Conservation (phyloP, 1,140 invertebrate genomes). For the Pachypeltis micranthus region DNA sequence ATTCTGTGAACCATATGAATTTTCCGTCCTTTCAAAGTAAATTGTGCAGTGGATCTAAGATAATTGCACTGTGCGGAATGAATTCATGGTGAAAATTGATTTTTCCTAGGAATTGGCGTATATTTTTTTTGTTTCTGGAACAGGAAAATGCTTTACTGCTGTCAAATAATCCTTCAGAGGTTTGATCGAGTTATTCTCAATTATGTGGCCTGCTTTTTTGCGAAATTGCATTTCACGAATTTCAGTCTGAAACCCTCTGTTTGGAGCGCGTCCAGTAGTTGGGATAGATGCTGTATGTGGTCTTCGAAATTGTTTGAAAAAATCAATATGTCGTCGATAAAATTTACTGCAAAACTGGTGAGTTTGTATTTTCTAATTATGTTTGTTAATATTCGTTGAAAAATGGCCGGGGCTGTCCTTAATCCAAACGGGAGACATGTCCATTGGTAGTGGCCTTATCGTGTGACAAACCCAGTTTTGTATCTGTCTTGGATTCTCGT, state of each 20-base stretch:
- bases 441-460: constrained; percentile 24
- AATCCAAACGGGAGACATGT: constrained; percentile 24
- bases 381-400: constrained; percentile 32
- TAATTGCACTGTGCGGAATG: constrained; percentile 30
- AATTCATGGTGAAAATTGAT: constrained; percentile 25
- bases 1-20: constrained; percentile 30
- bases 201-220: constrained; percentile 28
- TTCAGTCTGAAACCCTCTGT: constrained; percentile 31
- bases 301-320: constrained; percentile 25
- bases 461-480: constrained; percentile 26
- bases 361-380: constrained; percentile 36
- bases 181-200: constrained; percentile 24
- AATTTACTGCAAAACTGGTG: constrained; percentile 39
- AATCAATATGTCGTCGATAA: constrained; percentile 28
- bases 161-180: no score
- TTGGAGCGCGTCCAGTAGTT: constrained; percentile 21
- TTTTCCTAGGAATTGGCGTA: constrained; percentile 25
- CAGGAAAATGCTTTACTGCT: constrained; percentile 25
- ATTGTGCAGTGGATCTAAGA: constrained; percentile 30
- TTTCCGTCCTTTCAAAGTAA: constrained; percentile 31
- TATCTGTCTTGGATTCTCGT: constrained; percentile 23
- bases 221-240: constrained; percentile 32
- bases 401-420: constrained; percentile 35
- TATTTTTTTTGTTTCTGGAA: no score
- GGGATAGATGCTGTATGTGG: constrained; percentile 21